Percentiles rank a stretch among this genome's conserved stretches.
phyloP scores from a whole-genome alignment of 1,140 invertebrate genomes.

The Drosophila bipectinata region DNA sequence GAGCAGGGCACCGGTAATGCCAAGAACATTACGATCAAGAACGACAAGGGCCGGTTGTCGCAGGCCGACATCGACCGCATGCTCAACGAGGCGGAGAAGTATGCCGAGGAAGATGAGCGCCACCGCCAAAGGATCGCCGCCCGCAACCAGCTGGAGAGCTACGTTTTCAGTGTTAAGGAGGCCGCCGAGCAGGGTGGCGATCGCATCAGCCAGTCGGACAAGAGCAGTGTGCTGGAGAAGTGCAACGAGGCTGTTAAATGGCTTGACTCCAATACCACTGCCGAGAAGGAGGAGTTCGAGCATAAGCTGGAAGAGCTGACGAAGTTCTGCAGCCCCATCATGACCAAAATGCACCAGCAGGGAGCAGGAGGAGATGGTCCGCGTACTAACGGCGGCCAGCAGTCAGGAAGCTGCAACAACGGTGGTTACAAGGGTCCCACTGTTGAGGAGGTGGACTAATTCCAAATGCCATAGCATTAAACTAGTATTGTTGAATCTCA shows the following conservation, averaged over 20 bases:
- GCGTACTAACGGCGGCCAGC: slow-evolving; percentile 82
- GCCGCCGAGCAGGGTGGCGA: slow-evolving; percentile 84
- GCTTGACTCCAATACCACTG: slow-evolving; percentile 87
- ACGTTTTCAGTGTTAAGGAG: slow-evolving; percentile 89
- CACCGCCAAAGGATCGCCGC: slow-evolving; percentile 87
- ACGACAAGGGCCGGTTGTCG: slow-evolving; percentile 91
- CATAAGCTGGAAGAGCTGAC: slow-evolving; percentile 86
- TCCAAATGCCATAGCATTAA: background rate
- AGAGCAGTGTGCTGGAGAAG: slow-evolving; percentile 84
- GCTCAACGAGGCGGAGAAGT: slow-evolving; percentile 87
- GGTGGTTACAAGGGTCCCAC: slow-evolving; percentile 85
- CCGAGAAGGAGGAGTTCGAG: slow-evolving; percentile 88
- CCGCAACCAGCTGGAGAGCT: slow-evolving; percentile 88
- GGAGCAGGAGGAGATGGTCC: slow-evolving; percentile 71
- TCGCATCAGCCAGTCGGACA: slow-evolving; percentile 64
- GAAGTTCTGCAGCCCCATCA: slow-evolving; percentile 86
- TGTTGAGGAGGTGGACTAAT: slow-evolving; percentile 90
- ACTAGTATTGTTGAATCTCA: slow-evolving; percentile 23
- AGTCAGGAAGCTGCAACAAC: slow-evolving; percentile 63
- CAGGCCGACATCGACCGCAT: slow-evolving; percentile 92
- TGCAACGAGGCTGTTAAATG: slow-evolving; percentile 86
- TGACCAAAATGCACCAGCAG: slow-evolving; percentile 86
- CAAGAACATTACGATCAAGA: slow-evolving; percentile 92
- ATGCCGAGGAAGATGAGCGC: slow-evolving; percentile 88
- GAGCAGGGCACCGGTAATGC: slow-evolving; percentile 85